Evolutionary conservation across 2,888 invertebrate genomes (phyloP), one percentile per base, ranked within the genome.

Genomic region (Melanostoma mellinum): DNA sequence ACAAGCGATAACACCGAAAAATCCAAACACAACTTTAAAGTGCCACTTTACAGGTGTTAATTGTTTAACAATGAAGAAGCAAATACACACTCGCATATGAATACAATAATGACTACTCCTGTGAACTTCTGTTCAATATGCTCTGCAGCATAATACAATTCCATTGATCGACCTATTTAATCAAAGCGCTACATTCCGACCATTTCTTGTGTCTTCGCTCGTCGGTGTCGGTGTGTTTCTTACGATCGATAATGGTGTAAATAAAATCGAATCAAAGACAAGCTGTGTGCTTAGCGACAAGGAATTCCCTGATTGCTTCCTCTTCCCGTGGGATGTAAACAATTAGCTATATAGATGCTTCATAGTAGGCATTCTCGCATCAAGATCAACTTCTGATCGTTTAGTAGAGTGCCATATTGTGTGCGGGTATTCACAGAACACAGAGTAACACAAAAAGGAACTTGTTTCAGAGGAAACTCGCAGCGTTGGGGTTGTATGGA

Each of bases 311-410:
- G 79, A 84, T 84, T 71, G 84, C 84, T 86, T 86, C 86, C 86
- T 85, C 85, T 86, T 86, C 85, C 86, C 85, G 82, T 82, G 85
- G 85, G 86, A 86, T 86, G 80, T 86, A 50, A 72, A 44, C 86
- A 75, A 86, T 86, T 86, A 86, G 73, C 67, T 56, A 35, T 52
- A 38, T 6, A 6, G 20, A 20, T 20, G 58, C 56, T 78, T 63
- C 42, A 53, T n/a, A 50, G 68, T 63, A 60, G 50, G 44, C 56
- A 20, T 20, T 20, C 20, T 56, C 46, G 61, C 9, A 32, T 9
- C 40, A 36, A 36, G 36, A 20, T 20, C 20, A 20, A 20, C 20
- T 42, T 73, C 38, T 38, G 65, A 74, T 67, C 71, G 67, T 74
- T 67, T 74, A 79, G 79, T 73, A n/a, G 52, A 44, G 53, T 63